Conservation (phyloP, 2,797 vertebrate genomes). For the Aythya fuligula region DNA sequence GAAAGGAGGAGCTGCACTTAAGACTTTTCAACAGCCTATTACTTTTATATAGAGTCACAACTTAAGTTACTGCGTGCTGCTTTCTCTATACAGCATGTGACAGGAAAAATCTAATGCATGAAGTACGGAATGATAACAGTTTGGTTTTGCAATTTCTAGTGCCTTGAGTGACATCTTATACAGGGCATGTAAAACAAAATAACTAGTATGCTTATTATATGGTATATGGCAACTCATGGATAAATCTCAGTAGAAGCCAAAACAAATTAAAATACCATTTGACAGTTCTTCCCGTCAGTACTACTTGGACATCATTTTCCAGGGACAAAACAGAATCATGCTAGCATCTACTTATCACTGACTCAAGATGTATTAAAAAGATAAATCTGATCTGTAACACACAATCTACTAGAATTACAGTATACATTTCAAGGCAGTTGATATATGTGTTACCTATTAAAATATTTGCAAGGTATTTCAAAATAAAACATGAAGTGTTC, state of each 20-base stretch:
- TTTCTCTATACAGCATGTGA: neutral
- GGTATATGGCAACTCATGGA: neutral
- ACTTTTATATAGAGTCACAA: conserved; percentile 58
- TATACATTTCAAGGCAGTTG: neutral
- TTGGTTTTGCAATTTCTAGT: neutral
- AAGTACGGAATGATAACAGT: neutral
- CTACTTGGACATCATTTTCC: neutral
- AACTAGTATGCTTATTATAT: neutral
- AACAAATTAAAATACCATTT: neutral
- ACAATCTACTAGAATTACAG: neutral
- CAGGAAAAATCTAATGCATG: neutral
- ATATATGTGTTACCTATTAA: neutral
- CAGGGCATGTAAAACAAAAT: neutral
- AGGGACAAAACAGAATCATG: neutral
- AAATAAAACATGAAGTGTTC: neutral
- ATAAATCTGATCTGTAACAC: neutral
- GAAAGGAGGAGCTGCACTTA: neutral
- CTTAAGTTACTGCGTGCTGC: conserved; percentile 13
- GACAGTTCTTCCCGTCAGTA: neutral
- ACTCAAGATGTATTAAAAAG: neutral
- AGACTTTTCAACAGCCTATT: neutral
- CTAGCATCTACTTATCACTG: neutral
- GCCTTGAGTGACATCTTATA: neutral
- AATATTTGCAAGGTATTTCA: neutral
- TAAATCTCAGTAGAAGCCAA: neutral